Conservation (phyloP, 2,888 invertebrate genomes). For the Drosophila dives region DNA sequence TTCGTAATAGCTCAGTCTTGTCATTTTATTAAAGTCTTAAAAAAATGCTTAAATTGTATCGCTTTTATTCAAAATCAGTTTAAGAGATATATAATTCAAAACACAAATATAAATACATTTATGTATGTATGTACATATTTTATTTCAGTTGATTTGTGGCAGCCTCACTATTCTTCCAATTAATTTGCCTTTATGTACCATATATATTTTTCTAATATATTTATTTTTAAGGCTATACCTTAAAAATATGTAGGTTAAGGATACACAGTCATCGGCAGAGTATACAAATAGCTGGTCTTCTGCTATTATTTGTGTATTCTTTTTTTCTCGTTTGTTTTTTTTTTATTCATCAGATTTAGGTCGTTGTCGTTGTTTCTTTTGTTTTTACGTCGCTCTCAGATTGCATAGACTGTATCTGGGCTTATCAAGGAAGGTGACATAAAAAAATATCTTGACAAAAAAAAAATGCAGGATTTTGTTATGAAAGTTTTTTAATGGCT, state of each 20-base stretch:
- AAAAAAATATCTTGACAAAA: constrained; percentile 11
- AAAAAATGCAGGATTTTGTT: constrained; percentile 25
- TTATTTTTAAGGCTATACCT: not conserved
- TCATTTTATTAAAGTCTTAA: not conserved
- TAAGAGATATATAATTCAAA: not conserved
- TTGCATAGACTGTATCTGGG: constrained; percentile 18
- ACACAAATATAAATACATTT: not conserved
- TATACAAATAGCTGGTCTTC: constrained; percentile 15
- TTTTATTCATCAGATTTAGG: constrained; percentile 45
- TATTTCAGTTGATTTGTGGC: not conserved
- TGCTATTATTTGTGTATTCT: not conserved
- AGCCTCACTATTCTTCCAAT: not conserved
- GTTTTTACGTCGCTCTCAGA: constrained; percentile 51
- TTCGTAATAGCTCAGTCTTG: not conserved
- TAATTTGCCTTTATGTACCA: not conserved
- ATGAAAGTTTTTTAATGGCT: constrained; percentile 6
- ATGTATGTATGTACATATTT: not conserved
- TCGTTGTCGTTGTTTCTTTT: constrained; percentile 46
- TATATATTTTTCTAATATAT: not conserved
- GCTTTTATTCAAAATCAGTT: not conserved
- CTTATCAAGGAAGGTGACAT: constrained; percentile 36
- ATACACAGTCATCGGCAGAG: constrained; percentile 10
- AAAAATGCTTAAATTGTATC: not conserved
- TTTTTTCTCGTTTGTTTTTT: not conserved
- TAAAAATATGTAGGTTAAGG: not conserved